A percentile compares a stretch with the other conserved stretches of the same genome.
Conservation (phyloP, 92 coral and sea anemone species). For the Phenganax stokvisi region DNA sequence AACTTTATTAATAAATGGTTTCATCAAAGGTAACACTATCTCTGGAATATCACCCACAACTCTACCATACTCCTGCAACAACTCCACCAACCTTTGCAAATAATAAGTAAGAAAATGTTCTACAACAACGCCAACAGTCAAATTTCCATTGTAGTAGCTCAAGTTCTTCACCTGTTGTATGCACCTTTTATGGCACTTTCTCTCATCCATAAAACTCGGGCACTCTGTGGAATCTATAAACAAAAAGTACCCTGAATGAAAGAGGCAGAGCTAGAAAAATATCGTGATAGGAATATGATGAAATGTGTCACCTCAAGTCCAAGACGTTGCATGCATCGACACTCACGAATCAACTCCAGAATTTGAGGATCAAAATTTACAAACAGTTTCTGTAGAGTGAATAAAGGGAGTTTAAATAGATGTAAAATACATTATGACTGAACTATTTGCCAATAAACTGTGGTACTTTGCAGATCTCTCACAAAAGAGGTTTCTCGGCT, state of each 20-base stretch:
- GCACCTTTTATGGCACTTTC: conserved; percentile 83
- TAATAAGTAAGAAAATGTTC: background rate
- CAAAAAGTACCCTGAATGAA: background rate
- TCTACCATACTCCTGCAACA: conserved; percentile 62
- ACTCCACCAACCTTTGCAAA: conserved; percentile 57
- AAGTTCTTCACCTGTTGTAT: conserved; percentile 57
- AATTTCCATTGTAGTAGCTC: background rate
- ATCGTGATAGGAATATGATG: background rate
- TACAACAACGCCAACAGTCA: background rate
- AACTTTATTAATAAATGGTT: conserved; percentile 81
- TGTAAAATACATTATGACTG: too few relatives aligned
- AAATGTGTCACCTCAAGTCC: conserved; percentile 69
- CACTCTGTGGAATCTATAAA: conserved; percentile 79
- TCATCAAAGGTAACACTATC: conserved; percentile 83
- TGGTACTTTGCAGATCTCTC: too few relatives aligned
- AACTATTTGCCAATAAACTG: background rate
- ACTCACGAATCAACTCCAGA: conserved; percentile 88
- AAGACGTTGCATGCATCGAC: conserved; percentile 84
- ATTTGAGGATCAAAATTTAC: conserved; percentile 98
- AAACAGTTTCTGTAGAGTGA: conserved; percentile 62
- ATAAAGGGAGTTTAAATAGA: background rate
- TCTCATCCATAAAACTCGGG: conserved; percentile 80
- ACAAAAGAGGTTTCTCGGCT: background rate
- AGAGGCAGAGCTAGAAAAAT: background rate
- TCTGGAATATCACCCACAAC: conserved; percentile 79